Evolutionary conservation across 2,888 invertebrate species (phyloP).

Genomic region (Zhengitettix transpicula): DNA sequence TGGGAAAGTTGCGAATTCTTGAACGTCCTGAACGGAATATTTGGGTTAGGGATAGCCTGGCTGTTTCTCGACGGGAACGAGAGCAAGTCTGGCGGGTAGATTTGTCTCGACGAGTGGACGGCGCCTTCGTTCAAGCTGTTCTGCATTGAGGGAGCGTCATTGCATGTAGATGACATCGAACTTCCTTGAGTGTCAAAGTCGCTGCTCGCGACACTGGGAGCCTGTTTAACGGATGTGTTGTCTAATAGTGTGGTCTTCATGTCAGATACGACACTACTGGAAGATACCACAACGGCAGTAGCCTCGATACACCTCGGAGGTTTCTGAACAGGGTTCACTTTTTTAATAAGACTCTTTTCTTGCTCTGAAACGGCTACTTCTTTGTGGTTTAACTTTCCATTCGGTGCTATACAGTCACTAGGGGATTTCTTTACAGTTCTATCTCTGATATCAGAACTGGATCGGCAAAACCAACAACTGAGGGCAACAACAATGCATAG

Average conservation of each 20-base stretch:
- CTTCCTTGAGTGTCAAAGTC: not conserved
- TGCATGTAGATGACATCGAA: not conserved
- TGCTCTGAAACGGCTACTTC: constrained; percentile 55
- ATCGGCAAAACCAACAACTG: constrained; percentile 22
- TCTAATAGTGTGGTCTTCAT: constrained; percentile 5
- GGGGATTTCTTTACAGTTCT: constrained; percentile 27
- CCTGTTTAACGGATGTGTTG: constrained; percentile 3
- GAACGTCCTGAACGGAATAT: not conserved
- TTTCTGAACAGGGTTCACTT: constrained; percentile 71
- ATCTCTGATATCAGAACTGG: not conserved
- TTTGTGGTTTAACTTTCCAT: constrained; percentile 47
- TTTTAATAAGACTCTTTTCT: constrained; percentile 68
- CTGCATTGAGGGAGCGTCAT: constrained; percentile 2
- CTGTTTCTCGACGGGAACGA: constrained; percentile 56
- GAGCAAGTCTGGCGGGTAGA: constrained; percentile 55
- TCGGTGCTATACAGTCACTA: constrained; percentile 38
- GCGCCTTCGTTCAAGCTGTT: not conserved
- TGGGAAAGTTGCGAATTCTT: not conserved
- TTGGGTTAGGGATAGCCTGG: constrained; percentile 54
- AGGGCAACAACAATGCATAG: constrained; percentile 22
- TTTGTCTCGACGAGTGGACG: not conserved
- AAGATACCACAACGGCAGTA: not conserved
- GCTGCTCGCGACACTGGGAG: not conserved
- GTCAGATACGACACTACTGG: constrained; percentile 1
- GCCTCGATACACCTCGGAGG: constrained; percentile 58